A percentile compares a stretch with the other conserved stretches of the same genome.
These are phyloP conservation scores for Rousettus leschenaultii DNA, from an alignment of 2,113 vertebrate species.

Conservation along the genomic window DNA sequence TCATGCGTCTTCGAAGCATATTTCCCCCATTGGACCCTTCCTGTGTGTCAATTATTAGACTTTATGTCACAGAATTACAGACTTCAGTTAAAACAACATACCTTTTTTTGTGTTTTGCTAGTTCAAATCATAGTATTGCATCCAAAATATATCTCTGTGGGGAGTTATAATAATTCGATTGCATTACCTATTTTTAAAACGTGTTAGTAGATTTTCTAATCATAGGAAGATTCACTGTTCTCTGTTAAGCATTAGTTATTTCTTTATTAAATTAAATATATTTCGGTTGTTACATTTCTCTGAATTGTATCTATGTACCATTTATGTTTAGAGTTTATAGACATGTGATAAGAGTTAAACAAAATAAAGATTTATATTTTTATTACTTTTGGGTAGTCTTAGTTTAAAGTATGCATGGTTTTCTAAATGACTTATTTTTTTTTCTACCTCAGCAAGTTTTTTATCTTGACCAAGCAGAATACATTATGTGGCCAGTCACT, in stretches of 20 bases:
- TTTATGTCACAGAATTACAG: not conserved
- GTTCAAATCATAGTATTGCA: not conserved
- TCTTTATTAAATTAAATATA: not conserved
- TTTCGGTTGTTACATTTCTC: not conserved
- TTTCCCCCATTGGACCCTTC: not conserved
- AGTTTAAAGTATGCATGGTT: not conserved
- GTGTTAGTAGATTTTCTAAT: not conserved
- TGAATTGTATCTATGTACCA: not conserved
- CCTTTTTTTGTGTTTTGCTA: not conserved
- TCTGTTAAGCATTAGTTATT: not conserved
- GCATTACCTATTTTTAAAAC: not conserved
- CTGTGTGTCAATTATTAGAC: not conserved
- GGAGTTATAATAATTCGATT: not conserved
- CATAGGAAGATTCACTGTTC: not conserved
- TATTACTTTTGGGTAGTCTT: not conserved
- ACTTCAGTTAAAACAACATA: not conserved
- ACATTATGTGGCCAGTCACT: constrained; percentile 4
- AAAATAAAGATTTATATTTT: constrained; percentile 37
- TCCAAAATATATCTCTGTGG: not conserved
- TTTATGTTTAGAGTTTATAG: constrained; percentile 27
- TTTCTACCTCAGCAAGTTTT: constrained; percentile 23
- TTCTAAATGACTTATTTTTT: constrained; percentile 51
- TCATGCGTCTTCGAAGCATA: not conserved
- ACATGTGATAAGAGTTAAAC: not conserved
- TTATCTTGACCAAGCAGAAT: constrained; percentile 51